Evolutionary conservation across 2,113 vertebrate species (phyloP), one percentile per base, ranked within the genome.

Genomic region (Melanostigma gelatinosum): DNA sequence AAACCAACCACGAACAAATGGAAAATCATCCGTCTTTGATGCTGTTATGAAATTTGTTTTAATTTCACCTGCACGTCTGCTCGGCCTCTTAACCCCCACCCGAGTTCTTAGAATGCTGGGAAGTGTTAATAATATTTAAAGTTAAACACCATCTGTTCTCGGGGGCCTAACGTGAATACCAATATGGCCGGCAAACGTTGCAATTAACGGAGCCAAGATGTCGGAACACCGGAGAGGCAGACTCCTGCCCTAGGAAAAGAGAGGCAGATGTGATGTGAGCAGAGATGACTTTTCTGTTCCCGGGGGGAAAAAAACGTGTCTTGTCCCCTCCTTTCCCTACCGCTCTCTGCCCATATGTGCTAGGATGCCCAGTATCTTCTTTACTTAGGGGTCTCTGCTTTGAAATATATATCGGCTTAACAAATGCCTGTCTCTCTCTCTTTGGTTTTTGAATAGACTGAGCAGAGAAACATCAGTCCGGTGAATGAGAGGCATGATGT

Each of bases 101-200:
- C 72, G 64, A 75, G 62, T 77, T 83, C 62, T 81, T 65, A 78
- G 61, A 81, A 79, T 44, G 77, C 83, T 60, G 50, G 76, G 85
- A 90, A 87, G 89, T 92, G 91, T 91, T 94, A 90, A 94, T 94
- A 94, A 94, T 94, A 93, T 94, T 94, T 93, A 92, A 93, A 93
- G 90, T 89, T 93, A 92, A 94, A 91, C 81, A 42, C 94, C 94
- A 94, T 94, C 93, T 95, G 94, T 88, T 93, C 86, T 71, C 72
- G 20, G 66, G 66, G 36, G 76, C 79, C 66, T 77, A 74, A 67
- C 27, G 34, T 82, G 86, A 92, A 93, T 91, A 90, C 85, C 85
- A 91, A 92, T 86, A 84, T 24, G 50, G 72, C 84, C 69, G 8
- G 75, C 82, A 76, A 92, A 87, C 76, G 58, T 87, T 85, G 91